phyloP scores from a whole-genome alignment of 2,113 vertebrate genomes.

The Tympanuchus pallidicinctus region DNA sequence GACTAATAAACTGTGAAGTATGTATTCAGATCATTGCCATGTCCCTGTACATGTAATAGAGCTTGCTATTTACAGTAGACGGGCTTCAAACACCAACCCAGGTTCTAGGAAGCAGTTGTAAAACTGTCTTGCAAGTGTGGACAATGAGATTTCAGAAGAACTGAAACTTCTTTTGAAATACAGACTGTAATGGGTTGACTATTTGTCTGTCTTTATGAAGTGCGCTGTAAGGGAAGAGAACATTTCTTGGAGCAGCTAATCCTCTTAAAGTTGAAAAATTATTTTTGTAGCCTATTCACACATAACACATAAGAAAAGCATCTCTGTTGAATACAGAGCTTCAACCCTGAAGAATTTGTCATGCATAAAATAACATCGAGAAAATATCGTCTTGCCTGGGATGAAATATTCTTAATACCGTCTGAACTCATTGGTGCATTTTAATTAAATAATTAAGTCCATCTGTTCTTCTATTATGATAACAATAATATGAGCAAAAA shows the following conservation, averaged over 20 bases:
- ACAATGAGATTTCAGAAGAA: slow-evolving; percentile 25
- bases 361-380: not conserved
- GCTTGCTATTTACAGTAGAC: not conserved
- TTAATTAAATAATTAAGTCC: slow-evolving; percentile 56
- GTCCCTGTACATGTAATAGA: not conserved
- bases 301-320: not conserved
- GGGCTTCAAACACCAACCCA: not conserved
- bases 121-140: not conserved
- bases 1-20: not conserved
- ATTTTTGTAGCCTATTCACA: slow-evolving; percentile 1
- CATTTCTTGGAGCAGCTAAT: not conserved
- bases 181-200: slow-evolving; percentile 9
- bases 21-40: not conserved
- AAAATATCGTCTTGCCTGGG: not conserved
- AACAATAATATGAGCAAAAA: slow-evolving; percentile 29
- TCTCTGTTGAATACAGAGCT: not conserved
- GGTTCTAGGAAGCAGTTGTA: not conserved
- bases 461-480: slow-evolving; percentile 48
- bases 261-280: slow-evolving; percentile 3
- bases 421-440: slow-evolving; percentile 41
- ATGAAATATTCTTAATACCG: slow-evolving; percentile 26
- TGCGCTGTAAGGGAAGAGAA: not conserved
- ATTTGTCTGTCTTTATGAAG: not conserved
- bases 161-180: not conserved
- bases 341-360: slow-evolving; percentile 11